Percentiles rank a stretch among this genome's conserved stretches.
These are phyloP conservation scores for Drosophila phalerata DNA, from an alignment of 2,888 invertebrate species.

Conservation along the genomic window DNA sequence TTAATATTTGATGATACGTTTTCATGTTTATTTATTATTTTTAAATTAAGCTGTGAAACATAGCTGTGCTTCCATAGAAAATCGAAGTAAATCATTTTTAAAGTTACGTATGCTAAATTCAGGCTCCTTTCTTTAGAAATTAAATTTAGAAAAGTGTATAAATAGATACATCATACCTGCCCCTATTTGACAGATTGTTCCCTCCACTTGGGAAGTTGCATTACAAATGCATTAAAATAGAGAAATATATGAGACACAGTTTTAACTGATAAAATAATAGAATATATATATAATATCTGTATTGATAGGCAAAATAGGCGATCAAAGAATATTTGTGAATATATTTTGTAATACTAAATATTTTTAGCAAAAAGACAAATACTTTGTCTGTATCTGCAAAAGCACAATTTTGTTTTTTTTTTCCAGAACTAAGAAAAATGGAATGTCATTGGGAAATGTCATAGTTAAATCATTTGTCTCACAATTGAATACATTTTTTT, in stretches of 20 bases:
- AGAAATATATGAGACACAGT: not conserved
- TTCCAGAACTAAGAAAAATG: conserved; percentile 27
- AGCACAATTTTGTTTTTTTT: conserved; percentile 17
- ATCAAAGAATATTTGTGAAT: not conserved
- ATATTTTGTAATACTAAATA: not conserved
- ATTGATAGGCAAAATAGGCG: not conserved
- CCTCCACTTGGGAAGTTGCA: not conserved
- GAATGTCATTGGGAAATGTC: conserved; percentile 41
- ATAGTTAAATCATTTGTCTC: conserved; percentile 64
- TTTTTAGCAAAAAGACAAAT: conserved; percentile 23
- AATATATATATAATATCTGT: not conserved
- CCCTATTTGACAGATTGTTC: not conserved
- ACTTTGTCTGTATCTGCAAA: conserved; percentile 32
- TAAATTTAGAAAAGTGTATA: not conserved
- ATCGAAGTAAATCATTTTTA: not conserved
- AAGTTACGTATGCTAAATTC: not conserved
- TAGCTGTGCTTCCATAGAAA: not conserved
- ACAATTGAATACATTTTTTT: conserved; percentile 28
- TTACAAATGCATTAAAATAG: not conserved
- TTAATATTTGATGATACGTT: not conserved
- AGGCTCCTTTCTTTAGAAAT: not conserved
- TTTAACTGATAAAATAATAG: not conserved
- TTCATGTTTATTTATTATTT: not conserved
- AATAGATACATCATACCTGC: not conserved
- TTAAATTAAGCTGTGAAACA: not conserved